phyloP scores from a whole-genome alignment of 2,888 invertebrate species.

The Lasioglossum morio region DNA sequence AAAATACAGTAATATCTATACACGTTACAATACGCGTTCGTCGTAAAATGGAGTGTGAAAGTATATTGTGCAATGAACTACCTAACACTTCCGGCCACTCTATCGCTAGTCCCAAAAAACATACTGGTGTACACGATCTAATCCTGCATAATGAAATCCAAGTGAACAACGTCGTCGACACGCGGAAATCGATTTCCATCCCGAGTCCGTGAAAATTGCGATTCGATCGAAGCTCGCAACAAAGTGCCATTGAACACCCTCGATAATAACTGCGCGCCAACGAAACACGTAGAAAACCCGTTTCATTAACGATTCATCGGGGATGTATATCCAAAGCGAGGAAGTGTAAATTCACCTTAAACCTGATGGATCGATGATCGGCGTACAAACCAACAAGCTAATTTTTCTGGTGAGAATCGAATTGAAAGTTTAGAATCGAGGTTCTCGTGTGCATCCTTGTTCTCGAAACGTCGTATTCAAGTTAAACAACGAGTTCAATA shows the following conservation, averaged over 20 bases:
- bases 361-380: neutral
- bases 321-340: neutral
- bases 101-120: conserved; percentile 32
- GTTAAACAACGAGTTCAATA: neutral
- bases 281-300: neutral
- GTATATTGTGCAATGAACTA: conserved; percentile 46
- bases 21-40: neutral
- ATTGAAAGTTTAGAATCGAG: neutral
- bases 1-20: conserved; percentile 40
- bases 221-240: conserved; percentile 27
- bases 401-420: neutral
- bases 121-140: conserved; percentile 31
- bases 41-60: conserved; percentile 31
- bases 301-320: neutral
- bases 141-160: conserved; percentile 16
- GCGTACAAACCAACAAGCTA: neutral
- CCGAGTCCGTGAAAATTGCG: conserved; percentile 11
- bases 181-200: conserved; percentile 18
- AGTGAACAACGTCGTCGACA: conserved; percentile 16
- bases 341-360: neutral
- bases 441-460: neutral
- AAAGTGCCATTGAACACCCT: conserved; percentile 20
- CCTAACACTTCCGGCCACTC: conserved; percentile 21
- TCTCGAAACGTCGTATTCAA: neutral
- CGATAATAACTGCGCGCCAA: conserved; percentile 15